Base-by-base conservation (phyloP, 2,888 invertebrate genomes). In the Drosophila lutescens region DNA sequence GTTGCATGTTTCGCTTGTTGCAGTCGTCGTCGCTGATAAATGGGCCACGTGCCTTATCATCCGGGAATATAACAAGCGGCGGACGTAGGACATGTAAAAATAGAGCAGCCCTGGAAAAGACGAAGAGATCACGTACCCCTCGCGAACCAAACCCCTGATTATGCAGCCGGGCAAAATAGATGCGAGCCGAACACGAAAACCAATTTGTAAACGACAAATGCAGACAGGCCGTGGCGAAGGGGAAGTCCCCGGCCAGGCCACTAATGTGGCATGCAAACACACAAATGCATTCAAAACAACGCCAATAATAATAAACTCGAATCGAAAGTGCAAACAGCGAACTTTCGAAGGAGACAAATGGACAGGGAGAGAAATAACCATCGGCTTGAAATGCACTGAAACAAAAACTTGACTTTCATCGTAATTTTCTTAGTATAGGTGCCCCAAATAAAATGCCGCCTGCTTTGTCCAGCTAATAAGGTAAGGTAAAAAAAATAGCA, bases 41-140 rank as follows among this genome's bases (percentile, higher is more conserved):
- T 89, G 91, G 88, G 91, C 87, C 90, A 91, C 90, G 91, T 90
- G 91, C 86, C 90, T 90, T 90, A 90, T 91, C 90, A 78, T 73
- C 70, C 63, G 54, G 62, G 51, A 71, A 70, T 66, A 68, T 79
- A 84, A 82, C 84, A 84, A 86, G 77, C 83, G 66, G 73, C 68
- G 61, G 56, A 77, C 66, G 49, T 30, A 30, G 55, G 62, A 81
- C 75, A 66, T 51, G 63, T 62, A 69, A 15, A 67, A 60, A 73
- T 59, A 68, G 57, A 62, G 53, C 46, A 50, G 51, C 58, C 20
- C 23, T 38, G 32, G 51, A 9, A 36, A 38, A 44, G 26, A 26
- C 26, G 26, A 26, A 6, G 59, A 60, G 62, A 79, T 80, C 83
- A 83, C 83, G 78, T 38, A 55, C 4, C 36, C 26, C 44, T 51